Evolutionary conservation across 1,140 invertebrate species (phyloP).

Genomic region (Ooceraea biroi): DNA sequence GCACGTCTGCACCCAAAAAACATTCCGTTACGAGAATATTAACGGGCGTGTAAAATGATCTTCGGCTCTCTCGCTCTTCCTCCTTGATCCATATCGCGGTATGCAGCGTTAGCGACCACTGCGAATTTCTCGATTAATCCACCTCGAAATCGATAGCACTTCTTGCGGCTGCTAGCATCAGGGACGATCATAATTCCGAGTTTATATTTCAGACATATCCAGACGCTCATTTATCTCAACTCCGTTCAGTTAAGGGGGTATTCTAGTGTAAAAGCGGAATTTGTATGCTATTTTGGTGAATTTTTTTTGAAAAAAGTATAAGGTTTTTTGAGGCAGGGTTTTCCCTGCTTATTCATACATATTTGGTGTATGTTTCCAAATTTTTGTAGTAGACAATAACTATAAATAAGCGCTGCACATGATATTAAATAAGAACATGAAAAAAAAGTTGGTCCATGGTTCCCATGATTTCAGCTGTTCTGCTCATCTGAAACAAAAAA

Average conservation of each 20-base stretch:
- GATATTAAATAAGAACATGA: too few relatives aligned
- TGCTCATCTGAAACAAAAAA: too few relatives aligned
- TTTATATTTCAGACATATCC: neutral
- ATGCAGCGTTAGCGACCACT: constrained; percentile 51
- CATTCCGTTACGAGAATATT: constrained; percentile 53
- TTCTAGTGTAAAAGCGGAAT: too few relatives aligned
- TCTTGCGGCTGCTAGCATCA: constrained; percentile 42
- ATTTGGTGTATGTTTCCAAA: too few relatives aligned
- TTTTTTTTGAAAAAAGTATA: too few relatives aligned
- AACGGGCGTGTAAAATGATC: constrained; percentile 62
- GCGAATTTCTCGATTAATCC: constrained; percentile 59
- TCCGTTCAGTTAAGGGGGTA: neutral
- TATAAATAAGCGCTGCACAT: too few relatives aligned
- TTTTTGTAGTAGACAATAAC: too few relatives aligned
- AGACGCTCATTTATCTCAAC: neutral
- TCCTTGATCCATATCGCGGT: constrained; percentile 42
- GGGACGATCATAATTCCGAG: constrained; percentile 60
- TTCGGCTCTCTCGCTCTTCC: constrained; percentile 23
- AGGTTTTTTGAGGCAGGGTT: too few relatives aligned
- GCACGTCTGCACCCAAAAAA: constrained; percentile 36
- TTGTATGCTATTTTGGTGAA: too few relatives aligned
- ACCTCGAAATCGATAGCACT: constrained; percentile 58
- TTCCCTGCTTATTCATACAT: too few relatives aligned
- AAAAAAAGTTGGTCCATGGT: too few relatives aligned
- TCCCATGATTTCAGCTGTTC: too few relatives aligned